A percentile compares a stretch with the other conserved stretches of the same genome.
These are phyloP conservation scores for Pachycephus smyrnensis DNA, from an alignment of 2,888 invertebrate species.

Conservation along the genomic window DNA sequence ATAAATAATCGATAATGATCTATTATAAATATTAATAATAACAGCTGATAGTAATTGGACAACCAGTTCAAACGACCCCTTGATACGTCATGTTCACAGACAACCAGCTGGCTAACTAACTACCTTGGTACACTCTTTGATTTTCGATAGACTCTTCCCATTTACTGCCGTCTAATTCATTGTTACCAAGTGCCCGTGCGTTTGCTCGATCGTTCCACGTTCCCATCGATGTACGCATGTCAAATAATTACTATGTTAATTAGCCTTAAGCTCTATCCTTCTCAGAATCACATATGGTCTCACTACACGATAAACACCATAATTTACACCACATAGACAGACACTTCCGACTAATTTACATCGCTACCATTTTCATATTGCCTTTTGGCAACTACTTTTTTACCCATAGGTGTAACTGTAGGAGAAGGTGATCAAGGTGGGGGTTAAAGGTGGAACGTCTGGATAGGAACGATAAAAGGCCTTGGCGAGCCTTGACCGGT, in stretches of 20 bases:
- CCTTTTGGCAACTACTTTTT: conserved; percentile 13
- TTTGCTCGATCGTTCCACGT: neutral
- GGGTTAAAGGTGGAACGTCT: conserved; percentile 17
- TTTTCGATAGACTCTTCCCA: conserved; percentile 25
- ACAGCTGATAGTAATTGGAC: neutral
- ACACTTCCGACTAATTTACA: conserved; percentile 16
- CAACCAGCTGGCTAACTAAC: neutral
- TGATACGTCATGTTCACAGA: neutral
- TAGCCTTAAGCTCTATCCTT: neutral
- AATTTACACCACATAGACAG: neutral
- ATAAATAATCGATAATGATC: neutral
- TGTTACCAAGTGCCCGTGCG: conserved; percentile 29
- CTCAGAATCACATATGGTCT: neutral
- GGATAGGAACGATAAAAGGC: conserved; percentile 46
- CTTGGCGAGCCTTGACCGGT: conserved; percentile 62
- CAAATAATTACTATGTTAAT: neutral
- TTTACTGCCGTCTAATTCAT: conserved; percentile 29
- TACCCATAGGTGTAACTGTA: neutral
- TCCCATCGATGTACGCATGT: neutral
- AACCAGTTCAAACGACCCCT: neutral
- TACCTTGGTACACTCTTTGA: conserved; percentile 11
- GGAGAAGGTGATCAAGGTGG: neutral
- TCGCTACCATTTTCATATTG: conserved; percentile 9
- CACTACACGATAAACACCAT: neutral
- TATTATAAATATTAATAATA: neutral